Base-by-base conservation (phyloP, 2,888 invertebrate species). In the Lutraria lutraria region DNA sequence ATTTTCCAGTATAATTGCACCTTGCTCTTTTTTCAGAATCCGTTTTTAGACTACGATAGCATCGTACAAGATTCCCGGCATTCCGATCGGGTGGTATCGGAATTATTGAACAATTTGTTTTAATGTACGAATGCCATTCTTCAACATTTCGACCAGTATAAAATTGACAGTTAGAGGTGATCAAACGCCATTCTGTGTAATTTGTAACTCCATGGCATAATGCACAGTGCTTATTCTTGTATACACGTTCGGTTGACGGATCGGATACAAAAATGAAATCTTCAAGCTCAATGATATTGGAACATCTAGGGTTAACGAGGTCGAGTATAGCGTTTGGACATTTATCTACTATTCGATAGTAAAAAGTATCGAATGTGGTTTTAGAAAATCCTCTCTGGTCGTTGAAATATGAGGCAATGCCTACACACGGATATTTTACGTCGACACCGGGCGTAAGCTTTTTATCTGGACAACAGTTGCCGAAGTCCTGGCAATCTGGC, bases 171-270 rank as follows among this genome's bases (percentile, higher is more conserved):
- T 25, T 1, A 21, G n/a, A n/a, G n/a, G 52, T 29, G 25, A 21
- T 1, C 25, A 81, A 25, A 21, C n/a, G 21, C 81, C 52, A 54
- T 34, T 81, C 25, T 10, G 19, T 43, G 43, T 19, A 21, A n/a
- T 53, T n/a, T 4, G 2, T 3, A 16, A 81, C 81, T 8, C 81
- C 81, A 81, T 81, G 6, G 15, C 81, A 81, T 34, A 25, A 4
- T 12, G 81, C 81, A 25, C 81, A 81, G n/a, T 81, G 54, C 10
- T 81, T 53, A 15, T 81, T 81, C n/a, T 25, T 81, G 43, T 53
- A 81, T 16, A 52, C 54, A 15, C 21, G 25, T 10, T 81, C 81
- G 8, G 52, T 54, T 15, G n/a, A 21, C 15, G 52, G 81, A 53
- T 81, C 81, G 21, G 81, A n/a, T 4, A 81, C 81, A n/a, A 52